A percentile compares a stretch with the other conserved stretches of the same genome.
Evolutionary conservation across 2,113 vertebrate species (phyloP).

Genomic region (Podiceps cristatus): DNA sequence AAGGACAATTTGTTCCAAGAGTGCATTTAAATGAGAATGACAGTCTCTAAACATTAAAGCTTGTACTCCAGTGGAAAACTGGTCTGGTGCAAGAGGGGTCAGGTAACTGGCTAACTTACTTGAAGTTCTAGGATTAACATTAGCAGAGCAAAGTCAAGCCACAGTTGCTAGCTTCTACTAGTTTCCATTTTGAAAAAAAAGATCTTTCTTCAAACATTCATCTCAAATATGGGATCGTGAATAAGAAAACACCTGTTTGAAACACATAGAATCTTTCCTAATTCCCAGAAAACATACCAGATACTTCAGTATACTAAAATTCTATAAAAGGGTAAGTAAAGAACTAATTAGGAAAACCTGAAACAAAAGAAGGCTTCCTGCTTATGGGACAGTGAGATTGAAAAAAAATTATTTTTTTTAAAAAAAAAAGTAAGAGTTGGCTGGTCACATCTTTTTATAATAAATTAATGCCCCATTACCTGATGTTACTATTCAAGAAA

Average conservation of each 20-base stretch:
- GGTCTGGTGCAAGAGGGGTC: not conserved
- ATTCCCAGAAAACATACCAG: not conserved
- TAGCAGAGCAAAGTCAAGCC: not conserved
- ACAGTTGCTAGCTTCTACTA: not conserved
- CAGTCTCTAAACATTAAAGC: not conserved
- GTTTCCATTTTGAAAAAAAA: not conserved
- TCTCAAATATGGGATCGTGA: not conserved
- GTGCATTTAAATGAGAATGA: not conserved
- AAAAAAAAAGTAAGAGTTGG: not conserved
- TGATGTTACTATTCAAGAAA: not conserved
- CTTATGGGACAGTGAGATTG: not conserved
- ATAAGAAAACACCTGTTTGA: not conserved
- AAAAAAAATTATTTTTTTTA: too few relatives aligned
- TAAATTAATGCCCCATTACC: not conserved
- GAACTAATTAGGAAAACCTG: not conserved
- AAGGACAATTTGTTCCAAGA: not conserved
- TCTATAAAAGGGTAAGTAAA: not conserved
- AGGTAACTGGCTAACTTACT: not conserved
- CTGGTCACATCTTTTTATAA: not conserved
- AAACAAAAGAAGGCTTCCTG: not conserved
- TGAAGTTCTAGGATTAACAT: not conserved
- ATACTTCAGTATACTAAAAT: not conserved
- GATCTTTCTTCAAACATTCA: not conserved
- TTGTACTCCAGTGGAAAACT: not conserved
- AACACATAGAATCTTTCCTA: not conserved